Evolutionary conservation across 2,888 invertebrate species (phyloP), one percentile per base, ranked within the genome.

Genomic region (Callyntrura sp.): DNA sequence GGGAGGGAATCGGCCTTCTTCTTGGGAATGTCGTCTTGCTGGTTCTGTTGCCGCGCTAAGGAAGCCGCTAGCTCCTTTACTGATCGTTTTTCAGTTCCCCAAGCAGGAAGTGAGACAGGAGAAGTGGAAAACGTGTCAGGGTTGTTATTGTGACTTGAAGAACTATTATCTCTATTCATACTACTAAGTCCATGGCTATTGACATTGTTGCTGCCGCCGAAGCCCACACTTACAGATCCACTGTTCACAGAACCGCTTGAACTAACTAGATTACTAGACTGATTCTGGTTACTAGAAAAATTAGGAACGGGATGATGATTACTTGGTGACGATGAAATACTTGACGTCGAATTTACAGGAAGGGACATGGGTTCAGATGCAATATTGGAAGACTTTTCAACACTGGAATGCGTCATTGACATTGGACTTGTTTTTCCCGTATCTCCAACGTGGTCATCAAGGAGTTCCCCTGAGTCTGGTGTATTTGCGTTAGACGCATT

Each of bases 401-500:
- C 35, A 85, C 28, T 14, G 65, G 83, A 78, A 88, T 86, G 79
- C 25, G 45, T 43, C 25, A 83, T 68, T 14, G 87, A 57, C 84
- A 90, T 82, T 23, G 93, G 92, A 84, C 92, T 91, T 1, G 88
- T 89, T 87, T 92, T 93, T n/a, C 92, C 93, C 43, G 88, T 81
- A 23, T 85, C 82, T 1, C 83, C 35, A 95, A 95, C 95, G 14
- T 95, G 95, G 93, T 96, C 96, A 92, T 96, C 96, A 68, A 96
- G 94, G 17, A 96, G 95, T 92, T 96, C 96, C 0, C 95, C 96
- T 12, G 96, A 96, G 94, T 96, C 96, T 5, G 96, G 96, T 17
- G 96, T 96, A 93, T 96, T 96, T 8, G 96, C 96, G 17, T 96
- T 96, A n/a, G 96, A 96, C 85, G 96, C 96, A 92, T 95, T 95